Base-by-base conservation (phyloP, 1,140 invertebrate genomes). In the Mycetomoellerius zeteki region DNA sequence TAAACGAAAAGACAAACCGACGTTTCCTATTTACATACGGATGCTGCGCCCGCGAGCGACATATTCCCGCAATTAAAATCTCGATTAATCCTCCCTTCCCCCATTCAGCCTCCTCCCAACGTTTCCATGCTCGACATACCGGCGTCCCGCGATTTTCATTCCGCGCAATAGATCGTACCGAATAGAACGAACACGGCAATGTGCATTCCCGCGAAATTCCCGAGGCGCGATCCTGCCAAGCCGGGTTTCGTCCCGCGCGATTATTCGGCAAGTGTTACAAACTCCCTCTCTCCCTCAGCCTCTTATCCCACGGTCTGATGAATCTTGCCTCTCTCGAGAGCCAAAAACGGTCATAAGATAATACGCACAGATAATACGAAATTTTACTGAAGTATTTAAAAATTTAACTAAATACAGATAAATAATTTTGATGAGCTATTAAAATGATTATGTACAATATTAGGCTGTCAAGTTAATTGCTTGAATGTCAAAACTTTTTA, bases 131-230 rank as follows among this genome's bases (percentile, higher is more conserved):
- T 47, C 65, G 65, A 69, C 27, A 54, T 50, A 16, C 50, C 21
- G 37, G 5, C 54, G 14, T 30, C 5, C 0, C 86, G 64, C 30
- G 60, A 81, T 86, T 64, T 58, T 64, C 64, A 52, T 71, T 71
- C 56, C 30, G 52, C 30, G 87, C 27, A 64, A 47, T 67, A 21
- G 37, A 30, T 12, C 27, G 60, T 27, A 27, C 33, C 47, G 30
- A 30, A 62, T 27, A 84, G 60, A 30, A 56, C 71, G 50, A 86
- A 89, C 67, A 89, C 33, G 52, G 81, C 67, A 56, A 69, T 27
- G 86, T 27, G 86, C 54, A 85, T 85, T 87, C 85, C 50, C 78
- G 52, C 58, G 75, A 69, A 87, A 90, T 90, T 76, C 86, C 82
- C 67, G 78, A 54, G 67, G 21, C 84, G 75, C 78, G 78, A 90